These are phyloP conservation scores for Cladorhizidae sp. DNA, from an alignment of 37 sponge, comb jelly and placozoan species.

Conservation along the genomic window DNA sequence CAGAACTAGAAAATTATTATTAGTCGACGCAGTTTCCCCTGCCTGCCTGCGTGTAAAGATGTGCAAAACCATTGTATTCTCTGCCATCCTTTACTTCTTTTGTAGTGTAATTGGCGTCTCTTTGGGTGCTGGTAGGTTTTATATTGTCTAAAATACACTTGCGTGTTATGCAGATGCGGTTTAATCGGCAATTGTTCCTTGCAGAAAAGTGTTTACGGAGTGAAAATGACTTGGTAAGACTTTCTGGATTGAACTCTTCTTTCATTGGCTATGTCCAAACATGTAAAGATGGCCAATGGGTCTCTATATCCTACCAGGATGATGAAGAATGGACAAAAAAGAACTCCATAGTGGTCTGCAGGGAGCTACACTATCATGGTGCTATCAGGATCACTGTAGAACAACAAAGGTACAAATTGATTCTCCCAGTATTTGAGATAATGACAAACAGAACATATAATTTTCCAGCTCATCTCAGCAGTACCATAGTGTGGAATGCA, in stretches of 20 bases:
- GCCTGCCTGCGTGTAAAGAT: too few species aligned
- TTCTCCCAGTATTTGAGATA: too few species aligned
- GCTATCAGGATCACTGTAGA: background rate
- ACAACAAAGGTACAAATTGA: constrained; percentile 9
- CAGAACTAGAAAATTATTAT: too few species aligned
- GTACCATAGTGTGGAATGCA: constrained; percentile 11
- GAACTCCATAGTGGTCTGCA: constrained; percentile 31
- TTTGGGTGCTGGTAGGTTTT: too few species aligned
- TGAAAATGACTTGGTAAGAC: constrained; percentile 1
- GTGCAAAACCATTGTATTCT: too few species aligned
- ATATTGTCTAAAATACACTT: too few species aligned
- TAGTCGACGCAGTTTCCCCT: too few species aligned
- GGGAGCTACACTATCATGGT: constrained; percentile 28
- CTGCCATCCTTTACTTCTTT: too few species aligned
- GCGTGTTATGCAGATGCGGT: too few species aligned
- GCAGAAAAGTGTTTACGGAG: background rate
- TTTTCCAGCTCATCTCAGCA: background rate
- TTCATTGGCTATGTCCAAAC: constrained; percentile 21
- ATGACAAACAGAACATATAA: too few species aligned
- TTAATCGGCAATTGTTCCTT: too few species aligned
- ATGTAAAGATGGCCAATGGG: constrained; percentile 25
- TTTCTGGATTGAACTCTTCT: constrained; percentile 21
- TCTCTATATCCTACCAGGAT: background rate
- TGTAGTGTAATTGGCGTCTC: too few species aligned
- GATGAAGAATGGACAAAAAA: constrained; percentile 32